Percentiles rank a stretch among this genome's conserved stretches.
Evolutionary conservation across 2,797 vertebrate species (phyloP).

Genomic region (Pseudomugil gertrudae): DNA sequence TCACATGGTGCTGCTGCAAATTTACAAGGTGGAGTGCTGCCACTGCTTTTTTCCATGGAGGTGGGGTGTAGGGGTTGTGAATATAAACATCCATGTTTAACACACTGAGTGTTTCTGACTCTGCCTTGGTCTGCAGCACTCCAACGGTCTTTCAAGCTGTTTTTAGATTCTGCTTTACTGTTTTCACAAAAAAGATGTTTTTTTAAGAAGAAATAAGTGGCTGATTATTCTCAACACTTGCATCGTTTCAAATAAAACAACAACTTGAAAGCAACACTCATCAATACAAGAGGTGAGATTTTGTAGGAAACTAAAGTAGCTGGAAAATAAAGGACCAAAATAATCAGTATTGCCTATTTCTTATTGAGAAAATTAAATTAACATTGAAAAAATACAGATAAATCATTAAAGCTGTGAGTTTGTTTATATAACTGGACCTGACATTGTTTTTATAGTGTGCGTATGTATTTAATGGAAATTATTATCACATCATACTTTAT

Average conservation of each 20-base stretch:
- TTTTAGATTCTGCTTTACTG: slow-evolving; percentile 38
- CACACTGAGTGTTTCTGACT: slow-evolving; percentile 40
- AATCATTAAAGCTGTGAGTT: background rate
- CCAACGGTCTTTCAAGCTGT: slow-evolving; percentile 33
- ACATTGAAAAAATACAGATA: background rate
- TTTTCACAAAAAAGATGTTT: background rate
- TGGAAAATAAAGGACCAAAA: background rate
- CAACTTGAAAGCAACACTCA: slow-evolving; percentile 29
- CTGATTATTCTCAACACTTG: slow-evolving; percentile 36
- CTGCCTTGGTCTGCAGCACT: slow-evolving; percentile 41
- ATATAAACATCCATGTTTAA: slow-evolving; percentile 54
- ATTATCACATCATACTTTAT: slow-evolving; percentile 1
- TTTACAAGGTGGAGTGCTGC: slow-evolving; percentile 57
- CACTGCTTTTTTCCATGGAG: slow-evolving; percentile 7
- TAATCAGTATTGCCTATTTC: slow-evolving; percentile 1
- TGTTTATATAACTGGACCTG: background rate
- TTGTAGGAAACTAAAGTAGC: slow-evolving; percentile 2
- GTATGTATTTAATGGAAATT: background rate
- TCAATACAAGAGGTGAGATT: slow-evolving; percentile 20
- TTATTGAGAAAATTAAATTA: background rate
- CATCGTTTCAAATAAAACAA: slow-evolving; percentile 35
- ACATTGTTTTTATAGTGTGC: background rate
- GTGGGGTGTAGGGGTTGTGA: background rate
- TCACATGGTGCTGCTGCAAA: slow-evolving; percentile 65
- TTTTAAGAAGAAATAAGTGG: slow-evolving; percentile 21